Evolutionary conservation across 2,888 invertebrate species (phyloP).

Genomic region (Caenorhabditis parvicauda): DNA sequence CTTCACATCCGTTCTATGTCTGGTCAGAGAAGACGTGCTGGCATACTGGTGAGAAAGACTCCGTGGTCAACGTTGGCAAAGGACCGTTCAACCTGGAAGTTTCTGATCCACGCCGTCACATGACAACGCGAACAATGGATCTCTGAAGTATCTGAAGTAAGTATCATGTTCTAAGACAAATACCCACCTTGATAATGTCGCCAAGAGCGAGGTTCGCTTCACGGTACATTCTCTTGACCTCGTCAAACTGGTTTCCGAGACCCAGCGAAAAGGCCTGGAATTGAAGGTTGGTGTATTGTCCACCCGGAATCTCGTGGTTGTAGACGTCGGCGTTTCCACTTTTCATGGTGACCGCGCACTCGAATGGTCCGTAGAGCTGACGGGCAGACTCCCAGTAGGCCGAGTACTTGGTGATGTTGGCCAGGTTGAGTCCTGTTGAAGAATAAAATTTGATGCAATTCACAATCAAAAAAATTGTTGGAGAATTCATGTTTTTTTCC

Average conservation of each 20-base stretch:
- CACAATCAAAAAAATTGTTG: too few species aligned
- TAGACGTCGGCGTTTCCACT: conserved; percentile 98
- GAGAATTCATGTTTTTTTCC: too few species aligned
- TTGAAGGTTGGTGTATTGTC: conserved; percentile 98
- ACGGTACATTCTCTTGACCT: conserved; percentile 86
- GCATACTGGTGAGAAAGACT: too few species aligned
- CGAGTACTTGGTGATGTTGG: conserved; percentile 86
- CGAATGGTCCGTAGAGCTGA: conserved; percentile 93
- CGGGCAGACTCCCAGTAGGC: conserved; percentile 98
- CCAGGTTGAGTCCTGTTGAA: conserved; percentile 71
- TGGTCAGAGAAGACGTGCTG: too few species aligned
- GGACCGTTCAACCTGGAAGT: too few species aligned
- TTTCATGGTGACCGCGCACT: conserved; percentile 96
- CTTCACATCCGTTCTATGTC: too few species aligned
- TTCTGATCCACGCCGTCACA: too few species aligned
- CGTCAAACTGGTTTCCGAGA: conserved; percentile 91
- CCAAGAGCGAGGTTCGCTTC: conserved; percentile 92
- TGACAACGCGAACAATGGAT: too few species aligned
- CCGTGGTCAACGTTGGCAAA: too few species aligned
- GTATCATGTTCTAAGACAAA: too few species aligned
- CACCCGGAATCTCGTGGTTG: conserved; percentile 93
- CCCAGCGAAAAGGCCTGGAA: conserved; percentile 98
- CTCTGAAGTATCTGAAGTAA: too few species aligned
- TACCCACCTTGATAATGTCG: conserved; percentile 96
- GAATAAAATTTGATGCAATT: too few species aligned